Evolutionary conservation across 92 coral and sea anemone species (phyloP).

Genomic region (Zoanthus sansibaricus): DNA sequence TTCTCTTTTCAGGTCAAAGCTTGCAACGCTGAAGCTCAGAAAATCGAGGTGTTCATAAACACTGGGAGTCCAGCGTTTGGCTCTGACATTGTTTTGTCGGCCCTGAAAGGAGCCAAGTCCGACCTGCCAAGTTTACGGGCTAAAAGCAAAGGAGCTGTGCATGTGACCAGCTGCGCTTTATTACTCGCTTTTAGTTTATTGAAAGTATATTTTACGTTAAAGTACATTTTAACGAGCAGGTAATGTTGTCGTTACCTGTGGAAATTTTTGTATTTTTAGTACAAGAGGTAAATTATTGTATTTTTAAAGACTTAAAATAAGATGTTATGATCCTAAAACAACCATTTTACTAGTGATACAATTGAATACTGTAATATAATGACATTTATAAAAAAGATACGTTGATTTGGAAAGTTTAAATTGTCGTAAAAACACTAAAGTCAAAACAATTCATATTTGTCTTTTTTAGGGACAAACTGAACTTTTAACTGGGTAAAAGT

Average conservation of each 20-base stretch:
- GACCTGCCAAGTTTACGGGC: slow-evolving; percentile 67
- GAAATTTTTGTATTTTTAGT: slow-evolving; percentile 39
- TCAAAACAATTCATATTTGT: slow-evolving; percentile 26
- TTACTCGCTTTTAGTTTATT: slow-evolving; percentile 41
- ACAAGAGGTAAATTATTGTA: slow-evolving; percentile 49
- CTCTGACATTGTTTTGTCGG: slow-evolving; percentile 87
- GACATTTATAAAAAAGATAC: slow-evolving; percentile 35
- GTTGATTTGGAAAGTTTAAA: slow-evolving; percentile 33
- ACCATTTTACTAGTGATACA: slow-evolving; percentile 25
- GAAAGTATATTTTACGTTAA: slow-evolving; percentile 43
- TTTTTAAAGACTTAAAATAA: slow-evolving; percentile 46
- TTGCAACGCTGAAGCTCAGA: slow-evolving; percentile 94
- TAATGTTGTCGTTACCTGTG: neutral
- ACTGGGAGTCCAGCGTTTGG: slow-evolving; percentile 91
- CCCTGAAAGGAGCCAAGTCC: slow-evolving; percentile 82
- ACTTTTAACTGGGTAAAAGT: neutral
- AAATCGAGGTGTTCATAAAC: slow-evolving; percentile 87
- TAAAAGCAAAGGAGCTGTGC: slow-evolving; percentile 12
- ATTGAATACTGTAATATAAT: slow-evolving; percentile 45
- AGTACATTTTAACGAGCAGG: slow-evolving; percentile 60
- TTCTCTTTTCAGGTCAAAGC: slow-evolving; percentile 76
- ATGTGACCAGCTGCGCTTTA: slow-evolving; percentile 34
- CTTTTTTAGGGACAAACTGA: slow-evolving; percentile 34
- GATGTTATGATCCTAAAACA: slow-evolving; percentile 29
- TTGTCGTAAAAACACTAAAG: slow-evolving; percentile 16